Base-by-base conservation (phyloP, 2,113 vertebrate species). In the Fregetta grallaria region DNA sequence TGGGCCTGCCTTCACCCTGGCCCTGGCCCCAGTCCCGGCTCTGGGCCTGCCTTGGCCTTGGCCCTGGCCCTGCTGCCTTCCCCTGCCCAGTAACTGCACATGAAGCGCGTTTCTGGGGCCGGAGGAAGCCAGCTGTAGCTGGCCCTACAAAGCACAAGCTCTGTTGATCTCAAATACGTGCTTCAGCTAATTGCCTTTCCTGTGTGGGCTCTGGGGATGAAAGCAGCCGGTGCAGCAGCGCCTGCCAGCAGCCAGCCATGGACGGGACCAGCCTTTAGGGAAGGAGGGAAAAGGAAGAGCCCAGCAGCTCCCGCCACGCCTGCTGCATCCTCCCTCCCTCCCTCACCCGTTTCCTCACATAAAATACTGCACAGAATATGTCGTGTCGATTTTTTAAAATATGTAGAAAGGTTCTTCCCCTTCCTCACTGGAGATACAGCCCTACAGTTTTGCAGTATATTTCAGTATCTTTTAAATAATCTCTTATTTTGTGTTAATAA, bases 231-330 rank as follows among this genome's bases (percentile, higher is more conserved):
- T 6, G 32, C 71, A 30, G 82, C 52, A 23, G 49, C 83, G 10
- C 38, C 56, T 9, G 53, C 86, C 58, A 15, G 59, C 53, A 7
- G 84, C 61, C 87, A 52, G 63, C 42, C 58, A 52, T 0, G 7
- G 68, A 6, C 38, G 49, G 76, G 32, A 88, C 75, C 1, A 6
- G 70, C 81, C 81, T 3, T 17, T 8, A 38, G 76, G 75, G 32
- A 52, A 50, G 36, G 59, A 73, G 88, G 63, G 75, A 53, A 87
- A 80, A 76, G 96, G 94, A 96, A 95, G 94, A 62, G 17, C 55
- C 71, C 59, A 18, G 72, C 79, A 76, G 83, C 88, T 94, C 91
- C 92, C 9, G 2, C 40, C 34, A 6, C 26, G 75, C 52, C 40
- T 53, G 79, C 72, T 55, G 75, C 92, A 90, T 93, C 92, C 96